Evolutionary conservation across 2,797 vertebrate genomes (phyloP).

Genomic region (Lindbergichthys nudifrons): DNA sequence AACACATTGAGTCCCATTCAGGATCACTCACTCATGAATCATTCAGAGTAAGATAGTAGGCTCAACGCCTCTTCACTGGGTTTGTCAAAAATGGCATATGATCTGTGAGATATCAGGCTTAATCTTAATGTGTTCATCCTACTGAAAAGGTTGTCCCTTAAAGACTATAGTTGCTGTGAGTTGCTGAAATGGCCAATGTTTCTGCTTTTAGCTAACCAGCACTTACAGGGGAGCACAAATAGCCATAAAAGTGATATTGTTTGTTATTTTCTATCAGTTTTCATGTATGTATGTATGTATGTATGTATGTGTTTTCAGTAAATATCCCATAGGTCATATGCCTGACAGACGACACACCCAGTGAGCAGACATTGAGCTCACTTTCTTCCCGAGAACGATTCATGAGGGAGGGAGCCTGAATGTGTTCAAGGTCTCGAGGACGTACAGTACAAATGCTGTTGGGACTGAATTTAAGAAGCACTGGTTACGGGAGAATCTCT

Average conservation of each 20-base stretch:
- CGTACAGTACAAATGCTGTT: background rate
- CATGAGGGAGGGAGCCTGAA: constrained; percentile 1
- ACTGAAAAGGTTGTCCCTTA: too few relatives aligned
- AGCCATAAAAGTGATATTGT: background rate
- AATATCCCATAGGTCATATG: background rate
- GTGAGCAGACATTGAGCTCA: background rate
- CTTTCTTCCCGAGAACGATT: constrained; percentile 3
- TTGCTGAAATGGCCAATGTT: constrained; percentile 8
- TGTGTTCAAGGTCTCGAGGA: background rate
- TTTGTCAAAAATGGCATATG: too few relatives aligned
- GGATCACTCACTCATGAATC: too few relatives aligned
- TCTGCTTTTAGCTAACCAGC: background rate
- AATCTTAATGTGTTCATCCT: too few relatives aligned
- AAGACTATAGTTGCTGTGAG: background rate
- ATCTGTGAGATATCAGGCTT: too few relatives aligned
- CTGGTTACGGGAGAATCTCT: background rate
- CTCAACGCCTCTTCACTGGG: too few relatives aligned
- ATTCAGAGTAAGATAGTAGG: too few relatives aligned
- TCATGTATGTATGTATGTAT: too few relatives aligned
- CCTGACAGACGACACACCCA: background rate
- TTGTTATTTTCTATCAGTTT: background rate
- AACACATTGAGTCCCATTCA: too few relatives aligned
- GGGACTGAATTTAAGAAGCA: constrained; percentile 13
- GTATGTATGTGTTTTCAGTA: too few relatives aligned
- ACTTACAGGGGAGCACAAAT: background rate